Evolutionary conservation across 2,113 vertebrate genomes (phyloP).

Genomic region (Pedetes capensis): DNA sequence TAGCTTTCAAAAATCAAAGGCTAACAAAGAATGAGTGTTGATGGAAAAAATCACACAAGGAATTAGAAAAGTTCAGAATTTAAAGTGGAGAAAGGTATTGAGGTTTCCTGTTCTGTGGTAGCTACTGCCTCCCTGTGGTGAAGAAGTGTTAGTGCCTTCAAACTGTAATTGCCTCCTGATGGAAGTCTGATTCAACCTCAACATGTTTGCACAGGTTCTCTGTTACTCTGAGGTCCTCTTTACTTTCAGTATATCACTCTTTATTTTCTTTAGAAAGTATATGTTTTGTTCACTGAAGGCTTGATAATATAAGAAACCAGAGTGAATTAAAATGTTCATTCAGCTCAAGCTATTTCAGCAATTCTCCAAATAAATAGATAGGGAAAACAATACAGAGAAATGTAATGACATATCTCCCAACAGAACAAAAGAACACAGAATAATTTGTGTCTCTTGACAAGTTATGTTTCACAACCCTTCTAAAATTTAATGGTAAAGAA

Average conservation of each 20-base stretch:
- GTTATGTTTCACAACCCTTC: constrained; percentile 17
- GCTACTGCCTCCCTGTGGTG: constrained; percentile 48
- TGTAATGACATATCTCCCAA: background rate
- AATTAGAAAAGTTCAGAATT: constrained; percentile 29
- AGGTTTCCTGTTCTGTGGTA: constrained; percentile 8
- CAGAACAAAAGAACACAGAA: background rate
- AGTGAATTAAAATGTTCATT: constrained; percentile 34
- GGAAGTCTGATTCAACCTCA: background rate
- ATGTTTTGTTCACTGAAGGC: background rate
- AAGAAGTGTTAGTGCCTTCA: background rate
- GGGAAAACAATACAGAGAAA: constrained; percentile 49
- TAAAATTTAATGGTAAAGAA: constrained; percentile 34
- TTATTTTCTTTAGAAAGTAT: constrained; percentile 10
- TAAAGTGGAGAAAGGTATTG: background rate
- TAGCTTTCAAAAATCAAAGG: constrained; percentile 31
- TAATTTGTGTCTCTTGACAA: background rate
- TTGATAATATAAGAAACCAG: background rate
- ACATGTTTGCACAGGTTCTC: background rate
- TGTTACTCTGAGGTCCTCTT: background rate
- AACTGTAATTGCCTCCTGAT: background rate
- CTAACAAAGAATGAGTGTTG: background rate
- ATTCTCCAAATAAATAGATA: background rate
- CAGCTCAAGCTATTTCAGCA: constrained; percentile 5
- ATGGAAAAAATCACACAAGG: background rate
- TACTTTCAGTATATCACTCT: constrained; percentile 1